These are phyloP conservation scores for Microcaecilia unicolor DNA, from an alignment of 2,797 vertebrate genomes.

Conservation along the genomic window DNA sequence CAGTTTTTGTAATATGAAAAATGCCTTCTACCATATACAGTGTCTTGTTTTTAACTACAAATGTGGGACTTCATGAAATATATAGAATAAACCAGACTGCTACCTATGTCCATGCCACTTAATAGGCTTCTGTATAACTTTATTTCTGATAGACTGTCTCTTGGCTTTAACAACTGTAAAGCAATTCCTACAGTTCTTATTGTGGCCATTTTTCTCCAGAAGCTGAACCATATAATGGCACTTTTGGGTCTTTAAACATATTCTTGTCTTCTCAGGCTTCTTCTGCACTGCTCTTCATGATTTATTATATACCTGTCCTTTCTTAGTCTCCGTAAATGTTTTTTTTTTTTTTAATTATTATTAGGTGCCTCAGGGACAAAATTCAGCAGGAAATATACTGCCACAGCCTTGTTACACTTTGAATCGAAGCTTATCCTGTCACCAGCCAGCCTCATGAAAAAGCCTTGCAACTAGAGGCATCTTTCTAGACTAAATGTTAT, in stretches of 20 bases:
- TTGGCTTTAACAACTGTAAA: constrained; percentile 17
- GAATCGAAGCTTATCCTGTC: constrained; percentile 28
- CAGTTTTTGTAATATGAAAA: no score
- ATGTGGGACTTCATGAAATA: constrained; percentile 11
- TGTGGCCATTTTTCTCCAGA: constrained; percentile 12
- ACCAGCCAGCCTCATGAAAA: constrained; percentile 23
- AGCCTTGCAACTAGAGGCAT: constrained; percentile 31
- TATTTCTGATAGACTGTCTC: not conserved
- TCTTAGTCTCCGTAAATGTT: not conserved
- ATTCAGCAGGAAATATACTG: not conserved
- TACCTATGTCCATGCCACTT: not conserved
- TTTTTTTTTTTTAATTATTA: constrained; percentile 12
- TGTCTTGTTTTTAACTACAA: no score
- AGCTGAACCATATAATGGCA: constrained; percentile 12
- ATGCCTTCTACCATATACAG: no score
- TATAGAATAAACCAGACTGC: not conserved
- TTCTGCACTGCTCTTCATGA: constrained; percentile 2
- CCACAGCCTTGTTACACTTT: constrained; percentile 11
- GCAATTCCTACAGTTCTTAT: constrained; percentile 8
- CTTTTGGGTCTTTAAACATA: constrained; percentile 20
- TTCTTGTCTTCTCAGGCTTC: constrained; percentile 23
- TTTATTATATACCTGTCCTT: constrained; percentile 8
- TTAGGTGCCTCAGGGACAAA: constrained; percentile 20
- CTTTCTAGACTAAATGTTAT: constrained; percentile 33
- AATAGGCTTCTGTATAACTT: constrained; percentile 13